Evolutionary conservation across 2,113 vertebrate genomes (phyloP).

Genomic region (Odontophorus gujanensis): DNA sequence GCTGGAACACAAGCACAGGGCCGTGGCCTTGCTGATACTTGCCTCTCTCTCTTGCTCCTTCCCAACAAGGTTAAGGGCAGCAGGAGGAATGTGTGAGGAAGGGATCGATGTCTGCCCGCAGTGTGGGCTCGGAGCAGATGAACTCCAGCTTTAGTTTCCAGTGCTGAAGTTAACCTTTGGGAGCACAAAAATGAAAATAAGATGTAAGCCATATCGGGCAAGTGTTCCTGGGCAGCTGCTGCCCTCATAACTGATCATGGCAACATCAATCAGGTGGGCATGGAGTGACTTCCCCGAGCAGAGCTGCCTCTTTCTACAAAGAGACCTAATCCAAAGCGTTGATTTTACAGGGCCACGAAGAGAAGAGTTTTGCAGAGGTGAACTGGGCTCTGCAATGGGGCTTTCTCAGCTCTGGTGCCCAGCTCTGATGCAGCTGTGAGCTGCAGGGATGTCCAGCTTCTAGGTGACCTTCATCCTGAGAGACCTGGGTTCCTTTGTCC

Average conservation of each 20-base stretch:
- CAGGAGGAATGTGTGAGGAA: background rate
- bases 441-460: background rate
- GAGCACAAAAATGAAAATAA: constrained; percentile 32
- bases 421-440: background rate
- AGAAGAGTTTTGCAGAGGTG: background rate
- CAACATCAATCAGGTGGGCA: background rate
- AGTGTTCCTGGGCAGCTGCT: background rate
- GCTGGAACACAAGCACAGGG: background rate
- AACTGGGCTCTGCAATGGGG: rapidly evolving
- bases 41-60: background rate
- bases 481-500: rapidly evolving
- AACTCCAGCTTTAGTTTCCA: background rate
- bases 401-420: background rate
- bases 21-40: background rate
- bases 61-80: background rate
- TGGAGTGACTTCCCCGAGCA: background rate
- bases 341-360: rapidly evolving
- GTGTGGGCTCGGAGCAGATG: background rate
- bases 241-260: background rate
- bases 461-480: background rate
- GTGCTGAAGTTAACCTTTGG: constrained; percentile 9
- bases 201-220: background rate
- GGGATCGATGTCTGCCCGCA: background rate
- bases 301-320: background rate
- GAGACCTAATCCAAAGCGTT: background rate